These are phyloP conservation scores for Temnothorax nylanderi DNA, from an alignment of 1,140 invertebrate species.

Conservation along the genomic window DNA sequence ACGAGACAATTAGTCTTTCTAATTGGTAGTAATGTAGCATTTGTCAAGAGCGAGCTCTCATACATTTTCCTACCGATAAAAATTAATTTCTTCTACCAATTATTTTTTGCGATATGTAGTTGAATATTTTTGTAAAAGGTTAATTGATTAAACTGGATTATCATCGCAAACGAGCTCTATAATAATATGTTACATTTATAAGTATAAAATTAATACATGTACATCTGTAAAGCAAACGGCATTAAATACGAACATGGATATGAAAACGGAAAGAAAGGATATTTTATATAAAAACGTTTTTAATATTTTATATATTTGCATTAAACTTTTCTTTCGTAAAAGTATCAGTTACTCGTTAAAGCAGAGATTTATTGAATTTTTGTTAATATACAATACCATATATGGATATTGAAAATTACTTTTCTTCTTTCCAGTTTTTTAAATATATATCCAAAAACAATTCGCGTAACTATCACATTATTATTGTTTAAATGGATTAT, in stretches of 20 bases:
- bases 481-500: neutral
- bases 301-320: neutral
- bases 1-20: slow-evolving; percentile 20
- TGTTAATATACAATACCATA: too few species aligned
- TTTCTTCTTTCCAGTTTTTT: neutral
- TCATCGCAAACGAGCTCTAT: too few species aligned
- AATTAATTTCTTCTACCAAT: slow-evolving; percentile 2
- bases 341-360: slow-evolving; percentile 12
- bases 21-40: neutral
- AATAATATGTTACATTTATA: neutral
- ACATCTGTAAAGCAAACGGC: neutral
- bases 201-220: neutral
- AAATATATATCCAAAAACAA: slow-evolving; percentile 7
- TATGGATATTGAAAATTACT: neutral
- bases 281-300: neutral
- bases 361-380: slow-evolving; percentile 21
- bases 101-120: neutral
- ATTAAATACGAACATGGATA: neutral
- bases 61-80: neutral
- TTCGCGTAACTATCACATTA: neutral
- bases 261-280: neutral
- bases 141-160: neutral
- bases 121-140: neutral
- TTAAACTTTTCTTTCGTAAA: neutral
- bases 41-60: neutral